Evolutionary conservation across 2,797 vertebrate genomes (phyloP), one percentile per base, ranked within the genome.

Genomic region (Chloroceryle amazona): DNA sequence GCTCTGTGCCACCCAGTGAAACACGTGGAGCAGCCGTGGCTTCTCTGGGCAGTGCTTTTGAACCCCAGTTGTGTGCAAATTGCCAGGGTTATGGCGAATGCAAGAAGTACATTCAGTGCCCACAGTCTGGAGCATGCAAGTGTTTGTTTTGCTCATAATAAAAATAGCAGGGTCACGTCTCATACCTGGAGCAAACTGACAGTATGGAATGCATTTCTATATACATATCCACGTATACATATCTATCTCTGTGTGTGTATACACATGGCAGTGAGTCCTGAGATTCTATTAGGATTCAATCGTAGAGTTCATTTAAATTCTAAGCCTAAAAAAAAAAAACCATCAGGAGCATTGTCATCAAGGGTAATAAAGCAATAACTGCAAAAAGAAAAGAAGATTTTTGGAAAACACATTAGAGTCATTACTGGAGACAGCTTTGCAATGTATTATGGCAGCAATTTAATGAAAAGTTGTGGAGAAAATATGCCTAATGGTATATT

Each of bases 221-320:
- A 14, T 41, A 41, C 13, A 41, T 41, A 47, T 78, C n/a, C 29
- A 33, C 4, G 13, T 9, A 11, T 23, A 1, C 17, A 3, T 17
- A 6, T 58, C 7, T 58, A 7, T 28, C 13, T 51, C 29, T 31
- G 2, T 35, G 4, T 51, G 3, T 33, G 25, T 84, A 51, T 33
- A 52, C 37, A 81, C 52, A 67, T 3, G 5, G 41, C 46, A 76
- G 10, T 57, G 81, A 95, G 80, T 84, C 85, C 83, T 82, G 90
- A 87, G 83, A 89, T 81, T 87, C 81, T 90, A 28, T 61, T 86
- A 76, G 37, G 57, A 80, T 76, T 96, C 67, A 66, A 2, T 80
- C 76, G 71, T 63, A 28, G 2, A 63, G 26, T 31, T 67, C 6
- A 23, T 86, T 95, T 63, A 86, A 85, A 74, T 67, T 65, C 41